These are phyloP conservation scores for Osmoderma eremita DNA, from an alignment of 2,888 invertebrate genomes.

Conservation along the genomic window DNA sequence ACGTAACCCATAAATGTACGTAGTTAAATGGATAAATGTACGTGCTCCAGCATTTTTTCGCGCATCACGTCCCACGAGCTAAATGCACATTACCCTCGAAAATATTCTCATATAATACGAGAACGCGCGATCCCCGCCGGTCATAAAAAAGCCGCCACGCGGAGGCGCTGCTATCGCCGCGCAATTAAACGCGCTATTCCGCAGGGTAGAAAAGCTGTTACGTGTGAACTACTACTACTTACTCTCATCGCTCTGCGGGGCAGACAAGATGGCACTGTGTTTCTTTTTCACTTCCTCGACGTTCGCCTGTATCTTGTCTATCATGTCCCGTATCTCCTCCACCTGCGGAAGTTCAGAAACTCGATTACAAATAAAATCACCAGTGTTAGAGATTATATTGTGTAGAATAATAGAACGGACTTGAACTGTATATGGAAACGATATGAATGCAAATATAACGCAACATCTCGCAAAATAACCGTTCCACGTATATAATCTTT, in stretches of 20 bases:
- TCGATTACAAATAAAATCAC: constrained; percentile 5
- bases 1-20: background rate
- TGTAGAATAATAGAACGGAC: background rate
- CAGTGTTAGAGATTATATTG: background rate
- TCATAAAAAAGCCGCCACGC: background rate
- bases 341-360: constrained; percentile 71
- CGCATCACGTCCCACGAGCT: background rate
- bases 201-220: background rate
- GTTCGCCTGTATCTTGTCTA: constrained; percentile 99
- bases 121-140: background rate
- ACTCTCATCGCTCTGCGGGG: constrained; percentile 99
- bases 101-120: background rate
- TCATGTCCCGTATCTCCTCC: constrained; percentile 99
- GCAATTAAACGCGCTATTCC: background rate
- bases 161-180: constrained; percentile 1
- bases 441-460: constrained; percentile 1
- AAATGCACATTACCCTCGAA: constrained; percentile 2
- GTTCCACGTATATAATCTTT: background rate
- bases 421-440: background rate
- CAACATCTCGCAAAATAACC: background rate
- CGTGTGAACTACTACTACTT: constrained; percentile 65
- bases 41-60: constrained; percentile 1
- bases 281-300: constrained; percentile 99
- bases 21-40: background rate
- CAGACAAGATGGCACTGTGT: constrained; percentile 98